Evolutionary conservation across 2,888 invertebrate genomes (phyloP).

Genomic region (Papilio elwesi): DNA sequence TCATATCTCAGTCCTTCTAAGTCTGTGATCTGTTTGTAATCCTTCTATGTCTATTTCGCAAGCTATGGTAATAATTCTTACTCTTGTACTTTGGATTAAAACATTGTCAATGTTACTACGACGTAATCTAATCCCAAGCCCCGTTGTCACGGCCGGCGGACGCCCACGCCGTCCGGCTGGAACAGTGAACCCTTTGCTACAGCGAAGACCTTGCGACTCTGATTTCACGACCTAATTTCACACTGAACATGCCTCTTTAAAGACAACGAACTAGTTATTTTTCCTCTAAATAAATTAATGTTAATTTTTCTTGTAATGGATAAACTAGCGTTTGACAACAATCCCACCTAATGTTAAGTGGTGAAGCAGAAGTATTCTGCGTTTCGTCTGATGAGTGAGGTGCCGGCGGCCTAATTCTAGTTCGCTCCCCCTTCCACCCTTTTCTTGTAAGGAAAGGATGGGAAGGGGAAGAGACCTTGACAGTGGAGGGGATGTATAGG

Average conservation of each 20-base stretch:
- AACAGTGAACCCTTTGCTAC: background rate
- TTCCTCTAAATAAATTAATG: background rate
- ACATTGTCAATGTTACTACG: constrained; percentile 17
- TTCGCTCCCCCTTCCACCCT: no score
- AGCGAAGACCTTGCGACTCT: constrained; percentile 3
- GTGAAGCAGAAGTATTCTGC: no score
- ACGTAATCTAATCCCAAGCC: constrained; percentile 4
- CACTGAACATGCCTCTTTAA: background rate
- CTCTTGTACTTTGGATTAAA: background rate
- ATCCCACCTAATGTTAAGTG: no score
- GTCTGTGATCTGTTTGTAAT: no score
- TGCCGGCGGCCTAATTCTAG: no score
- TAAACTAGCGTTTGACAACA: no score
- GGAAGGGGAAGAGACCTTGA: no score
- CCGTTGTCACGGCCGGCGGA: background rate
- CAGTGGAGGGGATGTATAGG: no score
- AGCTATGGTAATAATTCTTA: background rate
- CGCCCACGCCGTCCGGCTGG: constrained; percentile 7
- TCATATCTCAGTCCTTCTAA: background rate
- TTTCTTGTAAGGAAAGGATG: no score
- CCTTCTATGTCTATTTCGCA: background rate
- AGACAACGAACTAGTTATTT: background rate
- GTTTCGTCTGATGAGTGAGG: no score
- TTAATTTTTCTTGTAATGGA: no score
- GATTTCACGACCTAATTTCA: constrained; percentile 20